These are phyloP conservation scores for Melanotaenia duboulayi DNA, from an alignment of 2,113 vertebrate species.

Conservation along the genomic window DNA sequence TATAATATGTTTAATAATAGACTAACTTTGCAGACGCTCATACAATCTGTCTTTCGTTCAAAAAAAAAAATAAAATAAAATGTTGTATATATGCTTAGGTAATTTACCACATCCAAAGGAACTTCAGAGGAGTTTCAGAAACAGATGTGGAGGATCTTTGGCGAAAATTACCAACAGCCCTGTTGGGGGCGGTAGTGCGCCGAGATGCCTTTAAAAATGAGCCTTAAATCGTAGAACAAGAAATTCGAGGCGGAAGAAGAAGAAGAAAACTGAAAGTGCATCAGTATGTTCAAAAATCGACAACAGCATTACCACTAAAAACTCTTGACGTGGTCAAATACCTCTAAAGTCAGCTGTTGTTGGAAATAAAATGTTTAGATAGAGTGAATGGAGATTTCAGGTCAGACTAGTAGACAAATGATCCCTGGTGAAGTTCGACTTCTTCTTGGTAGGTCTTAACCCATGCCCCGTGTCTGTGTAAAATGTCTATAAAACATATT, in stretches of 20 bases:
- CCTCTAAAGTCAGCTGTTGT: neutral
- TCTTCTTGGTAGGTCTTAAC: conserved; percentile 1
- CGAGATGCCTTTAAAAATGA: neutral
- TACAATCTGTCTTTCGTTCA: too few relatives aligned
- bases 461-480: neutral
- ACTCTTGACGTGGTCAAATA: too few relatives aligned
- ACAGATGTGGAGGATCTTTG: neutral
- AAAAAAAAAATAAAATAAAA: too few relatives aligned
- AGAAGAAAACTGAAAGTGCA: neutral
- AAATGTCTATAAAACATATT: neutral
- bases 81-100: too few relatives aligned
- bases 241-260: neutral
- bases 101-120: too few relatives aligned
- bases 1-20: too few relatives aligned
- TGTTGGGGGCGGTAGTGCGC: neutral
- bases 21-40: too few relatives aligned
- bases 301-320: neutral
- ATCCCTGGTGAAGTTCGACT: conserved; percentile 2
- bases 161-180: neutral
- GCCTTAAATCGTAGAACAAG: neutral
- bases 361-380: neutral
- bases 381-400: conserved; percentile 7
- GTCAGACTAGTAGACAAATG: neutral
- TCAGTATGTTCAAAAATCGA: neutral
- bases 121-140: too few relatives aligned